Percentiles rank a stretch among this genome's conserved stretches.
Conservation (phyloP, 1,140 invertebrate species). For the Mesaphorura yosii region DNA sequence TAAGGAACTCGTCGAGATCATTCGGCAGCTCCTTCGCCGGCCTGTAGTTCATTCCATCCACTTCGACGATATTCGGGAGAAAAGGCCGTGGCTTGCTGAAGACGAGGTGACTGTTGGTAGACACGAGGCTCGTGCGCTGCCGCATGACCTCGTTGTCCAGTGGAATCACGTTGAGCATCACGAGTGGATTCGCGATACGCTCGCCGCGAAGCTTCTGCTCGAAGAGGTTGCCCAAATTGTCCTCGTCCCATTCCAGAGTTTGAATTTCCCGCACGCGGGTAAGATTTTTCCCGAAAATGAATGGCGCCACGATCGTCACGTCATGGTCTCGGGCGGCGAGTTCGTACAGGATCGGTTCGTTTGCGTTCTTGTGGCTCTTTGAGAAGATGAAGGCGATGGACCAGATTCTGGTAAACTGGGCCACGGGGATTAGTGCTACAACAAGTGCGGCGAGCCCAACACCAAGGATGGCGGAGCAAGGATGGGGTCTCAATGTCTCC, state of each 20-base stretch:
- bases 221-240: too few species aligned
- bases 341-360: constrained; percentile 20
- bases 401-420: too few species aligned
- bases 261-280: constrained; percentile 10
- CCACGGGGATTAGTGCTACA: too few species aligned
- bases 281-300: constrained; percentile 35
- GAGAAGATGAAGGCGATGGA: constrained; percentile 1
- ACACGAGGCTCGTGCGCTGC: constrained; percentile 14
- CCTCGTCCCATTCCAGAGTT: too few species aligned
- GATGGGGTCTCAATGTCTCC: too few species aligned
- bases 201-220: neutral
- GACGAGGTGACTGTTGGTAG: constrained; percentile 17
- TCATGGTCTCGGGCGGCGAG: constrained; percentile 32
- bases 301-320: constrained; percentile 33
- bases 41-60: constrained; percentile 26
- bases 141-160: constrained; percentile 6
- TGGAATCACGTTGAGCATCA: neutral
- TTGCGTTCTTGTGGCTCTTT: constrained; percentile 13
- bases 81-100: neutral
- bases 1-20: constrained; percentile 28
- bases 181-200: neutral
- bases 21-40: constrained; percentile 33
- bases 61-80: constrained; percentile 10
- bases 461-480: too few species aligned
- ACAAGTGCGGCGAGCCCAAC: too few species aligned